Base-by-base conservation (phyloP, 2,797 vertebrate species). In the Lithobates pipiens region DNA sequence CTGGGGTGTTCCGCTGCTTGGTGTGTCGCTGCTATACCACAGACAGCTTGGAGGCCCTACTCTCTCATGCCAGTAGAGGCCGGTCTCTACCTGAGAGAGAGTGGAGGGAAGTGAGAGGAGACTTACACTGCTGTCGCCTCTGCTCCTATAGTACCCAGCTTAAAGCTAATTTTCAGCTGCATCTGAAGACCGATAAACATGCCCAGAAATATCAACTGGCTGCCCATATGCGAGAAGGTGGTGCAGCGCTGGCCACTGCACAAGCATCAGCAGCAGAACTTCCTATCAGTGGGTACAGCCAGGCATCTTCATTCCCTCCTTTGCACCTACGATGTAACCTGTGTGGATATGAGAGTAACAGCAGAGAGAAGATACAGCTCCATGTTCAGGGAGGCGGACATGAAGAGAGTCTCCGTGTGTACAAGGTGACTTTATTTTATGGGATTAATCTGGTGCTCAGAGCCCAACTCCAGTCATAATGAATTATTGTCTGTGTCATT, bases 141-240 rank as follows among this genome's bases (percentile, higher is more conserved):
- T 94, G 93, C 86, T 92, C 92, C 42, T 94, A 94, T 0, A 89
- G 92, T 71, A 94, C 93, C 80, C 93, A 93, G 79, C 91, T 94
- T 70, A 93, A 93, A 81, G 93, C 93, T 85, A 94, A 94, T 89
- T 93, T 94, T 83, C 93, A 93, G 0, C 91, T 94, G 29, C 93
- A 94, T 76, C 90, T 93, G 80, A 92, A 93, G 89, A 93, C 93
- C 0, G 93, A 93, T 88, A 94, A 93, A 74, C 93, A 94, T 0
- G 89, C 92, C 46, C 91, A 93, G 88, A 93, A 93, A 71, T 94
- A 92, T 88, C 93, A 94, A 85, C 89, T 93, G 65, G 92, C 89
- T 0, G 93, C 93, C 67, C 93, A 93, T 86, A 87, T 93, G 84
- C 88, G 93, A 29, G 93, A 94, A 83, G 92, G 92, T n/a, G 89